A percentile compares a stretch with the other conserved stretches of the same genome.
These are phyloP conservation scores for Macropus fuliginosus DNA, from an alignment of 2,797 vertebrate genomes.

Conservation along the genomic window DNA sequence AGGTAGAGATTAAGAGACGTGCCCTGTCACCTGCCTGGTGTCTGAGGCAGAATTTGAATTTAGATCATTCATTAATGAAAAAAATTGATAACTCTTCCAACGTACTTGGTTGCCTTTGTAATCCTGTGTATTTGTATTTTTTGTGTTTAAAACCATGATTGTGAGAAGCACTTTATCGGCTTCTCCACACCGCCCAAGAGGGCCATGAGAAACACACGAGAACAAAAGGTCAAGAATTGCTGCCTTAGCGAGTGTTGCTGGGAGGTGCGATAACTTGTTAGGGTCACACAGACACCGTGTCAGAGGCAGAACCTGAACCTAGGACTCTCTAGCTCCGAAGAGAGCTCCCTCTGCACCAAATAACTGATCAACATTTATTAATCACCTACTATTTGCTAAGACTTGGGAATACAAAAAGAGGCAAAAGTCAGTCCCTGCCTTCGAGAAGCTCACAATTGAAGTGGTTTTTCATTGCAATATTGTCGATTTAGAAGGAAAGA, in stretches of 20 bases:
- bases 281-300: neutral
- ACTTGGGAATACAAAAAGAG: no score
- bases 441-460: neutral
- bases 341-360: no score
- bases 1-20: neutral
- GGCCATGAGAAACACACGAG: neutral
- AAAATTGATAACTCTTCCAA: neutral
- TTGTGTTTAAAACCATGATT: no score
- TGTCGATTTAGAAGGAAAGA: neutral
- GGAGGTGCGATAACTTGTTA: neutral
- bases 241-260: neutral
- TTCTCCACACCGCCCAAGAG: neutral
- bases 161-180: neutral
- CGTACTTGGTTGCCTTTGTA: neutral
- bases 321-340: no score
- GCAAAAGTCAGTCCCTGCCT: no score
- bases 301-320: no score
- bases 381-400: no score
- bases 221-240: neutral
- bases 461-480: neutral
- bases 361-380: no score
- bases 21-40: neutral
- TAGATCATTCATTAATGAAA: neutral
- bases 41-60: neutral
- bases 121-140: neutral